These are phyloP conservation scores for Brachionus angularis DNA, from an alignment of 1,140 invertebrate species.

Conservation along the genomic window DNA sequence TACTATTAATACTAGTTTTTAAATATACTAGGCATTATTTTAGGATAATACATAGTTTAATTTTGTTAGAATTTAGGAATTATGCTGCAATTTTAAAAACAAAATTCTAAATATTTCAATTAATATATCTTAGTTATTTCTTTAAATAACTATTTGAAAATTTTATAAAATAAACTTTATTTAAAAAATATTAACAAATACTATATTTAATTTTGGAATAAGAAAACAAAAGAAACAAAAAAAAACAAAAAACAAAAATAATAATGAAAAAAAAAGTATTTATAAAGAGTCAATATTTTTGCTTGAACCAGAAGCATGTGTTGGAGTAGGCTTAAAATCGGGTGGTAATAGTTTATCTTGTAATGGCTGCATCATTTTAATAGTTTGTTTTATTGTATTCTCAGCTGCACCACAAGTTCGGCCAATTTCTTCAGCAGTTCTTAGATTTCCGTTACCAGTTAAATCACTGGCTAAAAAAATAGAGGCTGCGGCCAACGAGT, in stretches of 20 bases:
- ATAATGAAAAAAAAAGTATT: not conserved
- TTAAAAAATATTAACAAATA: no score
- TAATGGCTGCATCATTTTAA: conserved; percentile 93
- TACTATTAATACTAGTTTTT: no score
- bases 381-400: conserved; percentile 94
- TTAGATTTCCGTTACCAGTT: conserved; percentile 67
- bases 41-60: no score
- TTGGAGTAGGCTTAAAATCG: conserved; percentile 75
- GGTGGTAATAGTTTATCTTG: conserved; percentile 85
- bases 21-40: no score
- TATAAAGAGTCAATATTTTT: not conserved
- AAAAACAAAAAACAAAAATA: not conserved
- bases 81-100: no score
- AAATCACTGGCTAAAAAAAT: conserved; percentile 99
- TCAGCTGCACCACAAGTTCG: conserved; percentile 98
- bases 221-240: not conserved
- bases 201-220: no score
- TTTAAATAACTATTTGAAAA: no score
- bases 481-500: conserved; percentile 95
- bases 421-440: conserved; percentile 73
- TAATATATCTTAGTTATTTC: no score
- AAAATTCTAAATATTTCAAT: no score
- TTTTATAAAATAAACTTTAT: no score
- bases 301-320: not conserved
- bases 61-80: no score